A percentile compares a stretch with the other conserved stretches of the same genome.
phyloP scores from a whole-genome alignment of 2,888 invertebrate species.

The Helicoverpa assulta region DNA sequence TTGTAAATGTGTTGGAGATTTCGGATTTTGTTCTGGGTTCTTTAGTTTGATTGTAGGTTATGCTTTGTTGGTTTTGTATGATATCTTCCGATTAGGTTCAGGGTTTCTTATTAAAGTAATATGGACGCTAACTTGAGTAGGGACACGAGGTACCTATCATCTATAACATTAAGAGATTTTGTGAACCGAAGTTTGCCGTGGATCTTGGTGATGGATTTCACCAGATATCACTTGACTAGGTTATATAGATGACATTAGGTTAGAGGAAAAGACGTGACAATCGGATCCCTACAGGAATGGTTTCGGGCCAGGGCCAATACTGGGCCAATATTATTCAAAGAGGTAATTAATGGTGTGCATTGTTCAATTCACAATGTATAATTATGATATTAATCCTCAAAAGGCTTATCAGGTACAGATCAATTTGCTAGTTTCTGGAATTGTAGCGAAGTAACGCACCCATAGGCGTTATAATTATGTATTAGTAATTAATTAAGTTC shows the following conservation, averaged over 20 bases:
- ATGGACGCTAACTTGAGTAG: too few species aligned
- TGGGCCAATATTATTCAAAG: background rate
- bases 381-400: conserved; percentile 8
- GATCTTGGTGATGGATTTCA: background rate
- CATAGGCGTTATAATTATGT: conserved; percentile 13
- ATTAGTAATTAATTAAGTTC: conserved; percentile 9
- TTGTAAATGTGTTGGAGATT: conserved; percentile 13
- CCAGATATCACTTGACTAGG: background rate
- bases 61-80: background rate
- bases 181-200: background rate
- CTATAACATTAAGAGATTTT: too few species aligned
- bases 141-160: too few species aligned
- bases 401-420: conserved; percentile 6
- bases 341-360: background rate
- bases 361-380: background rate
- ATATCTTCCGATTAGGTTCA: background rate
- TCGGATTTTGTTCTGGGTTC: conserved; percentile 10
- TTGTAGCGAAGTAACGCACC: conserved; percentile 1
- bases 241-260: background rate
- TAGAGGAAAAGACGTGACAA: conserved; percentile 55
- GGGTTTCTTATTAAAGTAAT: too few species aligned
- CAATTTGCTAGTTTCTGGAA: conserved; percentile 16
- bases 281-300: conserved; percentile 48
- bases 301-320: background rate
- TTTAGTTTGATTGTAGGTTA: background rate